These are phyloP conservation scores for Pavo muticus DNA, from an alignment of 2,113 vertebrate genomes.

Conservation along the genomic window DNA sequence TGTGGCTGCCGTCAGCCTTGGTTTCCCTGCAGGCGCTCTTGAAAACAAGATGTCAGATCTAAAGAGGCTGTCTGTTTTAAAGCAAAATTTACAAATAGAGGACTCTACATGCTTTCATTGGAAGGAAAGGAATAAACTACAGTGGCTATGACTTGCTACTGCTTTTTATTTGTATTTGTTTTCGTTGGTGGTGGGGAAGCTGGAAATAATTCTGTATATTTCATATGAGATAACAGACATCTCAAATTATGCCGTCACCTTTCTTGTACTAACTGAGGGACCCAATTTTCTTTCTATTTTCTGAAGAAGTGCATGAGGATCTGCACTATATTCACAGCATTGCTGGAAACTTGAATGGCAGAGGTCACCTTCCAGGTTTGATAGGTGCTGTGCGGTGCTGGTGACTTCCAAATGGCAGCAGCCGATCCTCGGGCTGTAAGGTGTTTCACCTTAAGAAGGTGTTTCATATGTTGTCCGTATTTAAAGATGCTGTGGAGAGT, in stretches of 20 bases:
- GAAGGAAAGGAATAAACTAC: constrained; percentile 46
- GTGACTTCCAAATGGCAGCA: neutral
- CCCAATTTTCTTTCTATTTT: neutral
- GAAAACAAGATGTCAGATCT: constrained; percentile 54
- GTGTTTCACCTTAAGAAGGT: constrained; percentile 12
- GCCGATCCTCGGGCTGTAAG: neutral
- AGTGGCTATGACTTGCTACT: neutral
- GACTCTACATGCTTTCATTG: constrained; percentile 32
- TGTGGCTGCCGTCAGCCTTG: neutral
- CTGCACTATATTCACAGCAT: neutral
- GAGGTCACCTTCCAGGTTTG: neutral
- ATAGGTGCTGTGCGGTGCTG: neutral
- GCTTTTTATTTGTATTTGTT: constrained; percentile 51
- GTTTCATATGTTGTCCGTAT: constrained; percentile 25
- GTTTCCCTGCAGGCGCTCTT: neutral
- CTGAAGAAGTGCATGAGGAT: neutral
- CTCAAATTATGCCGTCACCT: constrained; percentile 45
- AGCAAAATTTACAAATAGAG: constrained; percentile 58
- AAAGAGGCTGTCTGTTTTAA: constrained; percentile 26
- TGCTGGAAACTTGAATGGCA: neutral
- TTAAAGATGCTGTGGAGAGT: neutral
- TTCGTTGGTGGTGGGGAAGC: neutral
- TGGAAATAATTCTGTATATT: neutral
- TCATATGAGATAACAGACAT: neutral
- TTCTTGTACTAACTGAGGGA: constrained; percentile 15